These are phyloP conservation scores for Danio jaintianensis DNA, from an alignment of 2,797 vertebrate genomes.

Conservation along the genomic window DNA sequence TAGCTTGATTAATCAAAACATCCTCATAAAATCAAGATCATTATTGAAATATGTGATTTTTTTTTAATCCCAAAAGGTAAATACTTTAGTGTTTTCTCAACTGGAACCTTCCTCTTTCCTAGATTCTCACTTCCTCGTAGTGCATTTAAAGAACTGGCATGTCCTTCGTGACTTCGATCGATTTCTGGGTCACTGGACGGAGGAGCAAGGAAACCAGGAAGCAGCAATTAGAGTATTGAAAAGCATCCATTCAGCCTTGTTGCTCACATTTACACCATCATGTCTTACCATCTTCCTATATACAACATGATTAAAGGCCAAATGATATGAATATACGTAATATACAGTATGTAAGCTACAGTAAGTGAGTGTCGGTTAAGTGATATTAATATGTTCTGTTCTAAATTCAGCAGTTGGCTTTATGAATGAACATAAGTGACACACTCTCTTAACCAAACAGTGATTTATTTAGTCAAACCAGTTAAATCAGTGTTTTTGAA, in stretches of 20 bases:
- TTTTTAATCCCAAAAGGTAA: background rate
- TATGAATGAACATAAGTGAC: background rate
- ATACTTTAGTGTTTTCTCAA: background rate
- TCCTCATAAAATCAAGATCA: too few species aligned
- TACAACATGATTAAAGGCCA: background rate
- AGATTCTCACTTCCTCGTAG: background rate
- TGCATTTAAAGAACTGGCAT: constrained; percentile 8
- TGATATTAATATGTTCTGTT: too few species aligned
- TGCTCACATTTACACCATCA: background rate
- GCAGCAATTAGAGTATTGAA: constrained; percentile 1
- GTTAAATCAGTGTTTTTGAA: background rate
- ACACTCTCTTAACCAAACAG: too few species aligned
- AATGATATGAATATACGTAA: too few species aligned
- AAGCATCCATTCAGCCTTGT: background rate
- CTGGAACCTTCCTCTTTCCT: constrained; percentile 1
- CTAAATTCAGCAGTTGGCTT: background rate
- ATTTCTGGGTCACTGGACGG: background rate
- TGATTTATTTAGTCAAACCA: too few species aligned
- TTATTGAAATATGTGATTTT: background rate
- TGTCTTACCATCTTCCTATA: background rate
- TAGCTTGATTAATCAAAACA: background rate
- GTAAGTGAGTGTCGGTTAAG: too few species aligned
- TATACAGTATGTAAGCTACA: too few species aligned
- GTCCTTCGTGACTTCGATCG: constrained; percentile 1
- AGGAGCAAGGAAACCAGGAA: background rate